Evolutionary conservation across 2,888 invertebrate genomes (phyloP), one percentile per base, ranked within the genome.

Genomic region (Salticus scenicus): DNA sequence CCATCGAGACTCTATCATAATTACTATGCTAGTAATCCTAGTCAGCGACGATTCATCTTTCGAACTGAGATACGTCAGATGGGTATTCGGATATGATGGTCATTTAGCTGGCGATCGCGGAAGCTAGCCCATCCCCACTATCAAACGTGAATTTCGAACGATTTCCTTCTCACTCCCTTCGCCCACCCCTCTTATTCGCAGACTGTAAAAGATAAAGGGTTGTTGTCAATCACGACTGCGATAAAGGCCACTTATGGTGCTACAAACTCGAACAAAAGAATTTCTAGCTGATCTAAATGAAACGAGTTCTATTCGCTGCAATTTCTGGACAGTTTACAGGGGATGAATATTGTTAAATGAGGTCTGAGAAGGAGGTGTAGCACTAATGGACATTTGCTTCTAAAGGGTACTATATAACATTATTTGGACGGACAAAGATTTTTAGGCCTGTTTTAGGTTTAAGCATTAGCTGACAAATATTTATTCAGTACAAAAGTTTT

Each of bases 31-130:
- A 12, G 57, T 24, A 57, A 57, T 24, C 57, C 57, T 57, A 24
- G 24, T 20, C 57, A 24, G 17, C 57, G 57, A 17, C 57, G 57
- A 57, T 57, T 57, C 57, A 57, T 57, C 57, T 17, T 57, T 24
- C 17, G 4, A 57, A 57, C 24, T 1, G 57, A 57, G 57, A 57
- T 57, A 67, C 31, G 67, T 10, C 67, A 67, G 67, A 33, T 67
- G 74, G 42, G 66, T 66, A 71, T 71, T 83, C 66, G 82, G 81
- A 81, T 74, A 81, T 57, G 76, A 72, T 83, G 82, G 82, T 70
- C 82, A 83, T 83, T 83, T 83, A 76, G 76, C 47, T 64, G 66
- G 47, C 37, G 71, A 76, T 71, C 47, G 76, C 82, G 76, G 82
- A 83, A 83, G 82, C 75, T 74, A 47, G 75, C 70, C 63, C 37